These are phyloP conservation scores for Camptogramma bilineatum DNA, from an alignment of 2,888 invertebrate species.

Conservation along the genomic window DNA sequence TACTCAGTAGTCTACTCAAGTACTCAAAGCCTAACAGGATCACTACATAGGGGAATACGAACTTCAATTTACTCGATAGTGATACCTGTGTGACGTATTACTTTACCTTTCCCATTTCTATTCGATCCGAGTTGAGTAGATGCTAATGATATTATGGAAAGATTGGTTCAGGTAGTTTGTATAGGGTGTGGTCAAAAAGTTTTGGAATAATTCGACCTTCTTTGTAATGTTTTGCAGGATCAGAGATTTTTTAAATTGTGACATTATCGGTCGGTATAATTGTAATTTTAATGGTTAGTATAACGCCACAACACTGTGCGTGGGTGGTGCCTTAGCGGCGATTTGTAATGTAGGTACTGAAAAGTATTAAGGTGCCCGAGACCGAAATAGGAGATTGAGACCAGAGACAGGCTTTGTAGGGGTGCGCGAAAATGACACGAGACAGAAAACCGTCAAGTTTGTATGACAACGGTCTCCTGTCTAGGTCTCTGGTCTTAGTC, in stretches of 20 bases:
- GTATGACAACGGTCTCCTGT: no score
- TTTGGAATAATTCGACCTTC: neutral
- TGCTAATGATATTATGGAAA: constrained; percentile 71
- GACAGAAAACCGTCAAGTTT: no score
- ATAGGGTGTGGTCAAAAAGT: constrained; percentile 63
- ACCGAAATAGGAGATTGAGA: no score
- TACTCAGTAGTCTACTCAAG: constrained; percentile 12
- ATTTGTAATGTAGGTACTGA: no score
- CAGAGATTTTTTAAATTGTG: neutral
- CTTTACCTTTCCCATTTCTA: constrained; percentile 49
- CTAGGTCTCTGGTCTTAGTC: no score
- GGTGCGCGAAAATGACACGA: no score
- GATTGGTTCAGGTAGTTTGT: constrained; percentile 69
- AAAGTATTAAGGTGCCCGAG: no score
- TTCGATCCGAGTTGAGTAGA: constrained; percentile 50
- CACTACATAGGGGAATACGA: constrained; percentile 31
- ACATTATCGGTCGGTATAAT: no score
- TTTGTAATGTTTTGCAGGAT: neutral
- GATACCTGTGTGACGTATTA: constrained; percentile 49
- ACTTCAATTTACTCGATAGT: constrained; percentile 42
- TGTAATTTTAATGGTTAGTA: no score
- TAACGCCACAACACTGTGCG: no score
- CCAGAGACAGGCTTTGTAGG: no score
- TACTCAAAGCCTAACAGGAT: constrained; percentile 21
- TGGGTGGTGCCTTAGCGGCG: no score